Evolutionary conservation across 2,888 invertebrate genomes (phyloP).

Genomic region (Hyppa rectilinea): DNA sequence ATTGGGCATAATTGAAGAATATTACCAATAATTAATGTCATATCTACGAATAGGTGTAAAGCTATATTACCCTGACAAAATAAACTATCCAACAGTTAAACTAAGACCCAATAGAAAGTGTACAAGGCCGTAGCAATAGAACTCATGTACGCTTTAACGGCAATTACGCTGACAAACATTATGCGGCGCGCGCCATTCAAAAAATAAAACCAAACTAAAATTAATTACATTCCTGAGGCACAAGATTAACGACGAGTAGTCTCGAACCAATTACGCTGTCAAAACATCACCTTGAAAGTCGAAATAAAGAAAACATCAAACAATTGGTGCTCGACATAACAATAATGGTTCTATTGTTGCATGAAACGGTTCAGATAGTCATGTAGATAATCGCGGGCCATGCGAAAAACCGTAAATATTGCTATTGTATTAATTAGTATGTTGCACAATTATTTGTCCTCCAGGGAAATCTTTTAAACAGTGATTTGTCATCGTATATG

Average conservation of each 20-base stretch:
- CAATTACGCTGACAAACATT: constrained; percentile 67
- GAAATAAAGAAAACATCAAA: constrained; percentile 82
- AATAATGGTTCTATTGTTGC: constrained; percentile 86
- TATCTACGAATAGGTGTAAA: constrained; percentile 46
- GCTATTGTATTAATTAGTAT: constrained; percentile 82
- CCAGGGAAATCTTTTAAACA: constrained; percentile 65
- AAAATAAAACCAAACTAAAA: constrained; percentile 71
- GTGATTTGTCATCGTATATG: constrained; percentile 72
- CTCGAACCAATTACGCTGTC: constrained; percentile 84
- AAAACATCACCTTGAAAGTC: constrained; percentile 87
- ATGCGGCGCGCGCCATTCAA: constrained; percentile 63
- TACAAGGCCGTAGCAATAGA: constrained; percentile 54
- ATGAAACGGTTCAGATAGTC: constrained; percentile 78
- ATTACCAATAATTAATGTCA: constrained; percentile 68
- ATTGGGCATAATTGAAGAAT: constrained; percentile 72
- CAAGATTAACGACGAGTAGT: constrained; percentile 79
- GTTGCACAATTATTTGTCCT: constrained; percentile 69
- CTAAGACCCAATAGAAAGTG: constrained; percentile 43
- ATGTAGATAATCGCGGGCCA: constrained; percentile 77
- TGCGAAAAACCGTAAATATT: constrained; percentile 84
- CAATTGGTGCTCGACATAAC: constrained; percentile 76
- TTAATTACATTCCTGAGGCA: constrained; percentile 76
- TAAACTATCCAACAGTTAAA: constrained; percentile 27
- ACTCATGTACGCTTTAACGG: constrained; percentile 57
- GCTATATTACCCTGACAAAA: constrained; percentile 39